Evolutionary conservation across 2,113 vertebrate genomes (phyloP).

Genomic region (Anhinga rufa): DNA sequence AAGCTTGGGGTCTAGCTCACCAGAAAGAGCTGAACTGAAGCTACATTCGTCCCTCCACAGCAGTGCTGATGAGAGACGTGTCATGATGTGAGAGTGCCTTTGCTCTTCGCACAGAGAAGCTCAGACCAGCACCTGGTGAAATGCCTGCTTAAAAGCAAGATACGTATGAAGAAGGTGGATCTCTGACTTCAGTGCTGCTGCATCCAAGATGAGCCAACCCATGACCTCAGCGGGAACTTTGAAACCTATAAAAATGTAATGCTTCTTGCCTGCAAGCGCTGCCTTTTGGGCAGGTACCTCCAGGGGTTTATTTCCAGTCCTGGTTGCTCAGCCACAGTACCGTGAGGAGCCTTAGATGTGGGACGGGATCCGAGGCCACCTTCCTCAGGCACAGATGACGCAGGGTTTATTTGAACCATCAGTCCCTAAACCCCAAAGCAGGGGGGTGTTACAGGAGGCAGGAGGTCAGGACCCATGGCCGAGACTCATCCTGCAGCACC

Average conservation of each 20-base stretch:
- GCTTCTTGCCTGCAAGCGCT: background rate
- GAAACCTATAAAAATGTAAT: background rate
- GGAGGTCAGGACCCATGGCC: background rate
- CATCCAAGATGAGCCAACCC: fast-evolving
- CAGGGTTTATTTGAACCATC: background rate
- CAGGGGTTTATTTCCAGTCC: background rate
- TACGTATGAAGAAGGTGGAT: background rate
- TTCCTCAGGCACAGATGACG: background rate
- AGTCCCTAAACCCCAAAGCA: background rate
- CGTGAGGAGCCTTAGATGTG: background rate
- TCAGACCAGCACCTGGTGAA: background rate
- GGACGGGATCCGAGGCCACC: background rate
- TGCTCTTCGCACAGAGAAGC: background rate
- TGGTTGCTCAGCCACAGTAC: background rate
- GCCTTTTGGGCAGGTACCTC: background rate
- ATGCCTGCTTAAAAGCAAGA: background rate
- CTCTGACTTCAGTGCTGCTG: background rate
- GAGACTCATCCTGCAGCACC: fast-evolving
- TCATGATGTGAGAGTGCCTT: background rate
- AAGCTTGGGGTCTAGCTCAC: background rate
- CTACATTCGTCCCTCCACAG: background rate
- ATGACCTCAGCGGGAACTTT: background rate
- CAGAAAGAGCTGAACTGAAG: background rate
- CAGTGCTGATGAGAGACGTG: fast-evolving
- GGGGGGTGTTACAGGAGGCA: background rate